A percentile compares a stretch with the other conserved stretches of the same genome.
Conservation (phyloP, 1,140 invertebrate species). For the Anoplophora glabripennis region DNA sequence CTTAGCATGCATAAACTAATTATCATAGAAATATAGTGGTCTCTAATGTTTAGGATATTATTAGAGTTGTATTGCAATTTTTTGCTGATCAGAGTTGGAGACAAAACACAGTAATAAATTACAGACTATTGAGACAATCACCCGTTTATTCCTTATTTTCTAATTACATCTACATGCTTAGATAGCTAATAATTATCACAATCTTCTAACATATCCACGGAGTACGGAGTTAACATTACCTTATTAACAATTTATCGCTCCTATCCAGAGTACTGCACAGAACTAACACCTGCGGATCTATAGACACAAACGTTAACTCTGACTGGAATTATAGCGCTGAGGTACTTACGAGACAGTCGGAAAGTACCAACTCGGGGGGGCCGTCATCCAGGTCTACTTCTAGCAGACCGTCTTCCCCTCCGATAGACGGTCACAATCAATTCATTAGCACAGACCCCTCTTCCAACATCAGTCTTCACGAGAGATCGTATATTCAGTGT, state of each 20-base stretch:
- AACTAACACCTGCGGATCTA: slow-evolving; percentile 37
- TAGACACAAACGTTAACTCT: slow-evolving; percentile 40
- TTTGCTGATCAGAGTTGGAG: too few species aligned
- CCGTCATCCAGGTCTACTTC: slow-evolving; percentile 37
- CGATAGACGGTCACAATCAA: slow-evolving; percentile 30
- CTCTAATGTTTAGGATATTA: too few species aligned
- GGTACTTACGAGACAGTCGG: slow-evolving; percentile 38
- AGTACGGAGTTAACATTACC: slow-evolving; percentile 1
- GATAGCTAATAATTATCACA: not conserved
- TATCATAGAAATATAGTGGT: too few species aligned
- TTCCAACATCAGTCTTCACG: slow-evolving; percentile 51
- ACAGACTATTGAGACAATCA: too few species aligned
- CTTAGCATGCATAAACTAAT: too few species aligned
- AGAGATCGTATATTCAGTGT: slow-evolving; percentile 64
- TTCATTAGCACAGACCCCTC: slow-evolving; percentile 39
- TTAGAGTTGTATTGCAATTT: too few species aligned
- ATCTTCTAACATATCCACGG: slow-evolving; percentile 2
- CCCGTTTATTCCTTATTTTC: too few species aligned
- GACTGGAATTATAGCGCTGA: slow-evolving; percentile 43
- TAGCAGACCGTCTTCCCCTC: slow-evolving; percentile 43
- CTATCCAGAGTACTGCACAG: slow-evolving; percentile 29
- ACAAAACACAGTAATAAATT: too few species aligned
- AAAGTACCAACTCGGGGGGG: slow-evolving; percentile 43
- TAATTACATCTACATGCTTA: too few species aligned
- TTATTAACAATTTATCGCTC: too few species aligned